A percentile compares a stretch with the other conserved stretches of the same genome.
Evolutionary conservation across 2,113 vertebrate genomes (phyloP).

Genomic region (Potamarius usumacintae): DNA sequence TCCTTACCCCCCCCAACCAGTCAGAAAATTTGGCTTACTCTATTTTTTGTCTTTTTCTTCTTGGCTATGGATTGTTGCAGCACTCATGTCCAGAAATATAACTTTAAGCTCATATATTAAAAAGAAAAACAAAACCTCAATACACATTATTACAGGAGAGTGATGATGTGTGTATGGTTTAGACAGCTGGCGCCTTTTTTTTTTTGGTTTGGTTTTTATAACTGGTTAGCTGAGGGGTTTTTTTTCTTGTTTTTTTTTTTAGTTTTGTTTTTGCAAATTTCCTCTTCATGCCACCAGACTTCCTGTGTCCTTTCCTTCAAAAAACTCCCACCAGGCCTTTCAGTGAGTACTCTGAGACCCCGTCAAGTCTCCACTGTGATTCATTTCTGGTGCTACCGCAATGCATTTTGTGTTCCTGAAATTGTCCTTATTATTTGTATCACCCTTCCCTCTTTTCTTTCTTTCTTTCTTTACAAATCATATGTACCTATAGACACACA

Average conservation of each 20-base stretch:
- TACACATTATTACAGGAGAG: not conserved
- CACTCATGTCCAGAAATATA: not conserved
- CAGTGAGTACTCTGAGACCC: not conserved
- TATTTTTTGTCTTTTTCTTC: not conserved
- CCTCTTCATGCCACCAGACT: conserved; percentile 35
- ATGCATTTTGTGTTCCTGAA: not conserved
- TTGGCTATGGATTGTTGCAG: not conserved
- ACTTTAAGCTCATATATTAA: not conserved
- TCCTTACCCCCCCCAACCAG: not conserved
- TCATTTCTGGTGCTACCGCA: not conserved
- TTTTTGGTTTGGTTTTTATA: conserved; percentile 25
- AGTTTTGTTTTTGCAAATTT: conserved; percentile 29
- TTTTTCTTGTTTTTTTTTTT: conserved; percentile 11
- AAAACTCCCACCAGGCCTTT: not conserved
- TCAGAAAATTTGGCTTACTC: not conserved
- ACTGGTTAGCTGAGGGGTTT: not conserved
- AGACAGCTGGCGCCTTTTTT: not conserved
- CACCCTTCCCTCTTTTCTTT: not conserved
- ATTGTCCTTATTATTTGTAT: not conserved
- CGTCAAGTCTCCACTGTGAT: not conserved
- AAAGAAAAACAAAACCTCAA: not conserved
- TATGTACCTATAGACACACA: not conserved
- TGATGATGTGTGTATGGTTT: not conserved
- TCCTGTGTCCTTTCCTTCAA: conserved; percentile 40
- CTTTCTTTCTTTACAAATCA: not conserved